Conservation (phyloP, 2,888 invertebrate species). For the Aspidiotus destructor region DNA sequence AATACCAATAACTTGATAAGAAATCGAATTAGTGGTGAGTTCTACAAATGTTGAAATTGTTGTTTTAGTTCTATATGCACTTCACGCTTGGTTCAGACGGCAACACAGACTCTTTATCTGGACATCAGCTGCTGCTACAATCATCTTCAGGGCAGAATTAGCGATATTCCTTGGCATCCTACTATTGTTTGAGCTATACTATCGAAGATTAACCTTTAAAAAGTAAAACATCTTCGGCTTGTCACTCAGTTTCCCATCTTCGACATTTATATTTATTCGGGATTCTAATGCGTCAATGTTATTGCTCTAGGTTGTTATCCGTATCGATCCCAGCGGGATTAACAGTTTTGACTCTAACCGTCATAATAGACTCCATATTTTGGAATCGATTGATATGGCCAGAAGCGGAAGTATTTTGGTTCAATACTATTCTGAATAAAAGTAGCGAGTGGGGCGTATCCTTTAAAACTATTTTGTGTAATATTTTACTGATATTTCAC, state of each 20-base stretch:
- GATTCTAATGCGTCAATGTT: constrained; percentile 1
- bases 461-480: constrained; percentile 45
- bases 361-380: constrained; percentile 80
- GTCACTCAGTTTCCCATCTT: constrained; percentile 10
- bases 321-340: constrained; percentile 62
- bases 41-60: neutral
- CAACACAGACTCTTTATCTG: constrained; percentile 65
- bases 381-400: constrained; percentile 91
- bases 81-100: constrained; percentile 73
- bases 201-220: constrained; percentile 51
- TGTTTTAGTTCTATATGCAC: constrained; percentile 56
- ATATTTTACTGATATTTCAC: too few species aligned
- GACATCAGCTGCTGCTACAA: constrained; percentile 74
- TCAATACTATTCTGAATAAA: constrained; percentile 85
- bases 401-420: constrained; percentile 94
- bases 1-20: neutral
- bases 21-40: neutral
- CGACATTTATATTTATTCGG: constrained; percentile 6
- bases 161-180: constrained; percentile 76
- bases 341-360: constrained; percentile 57
- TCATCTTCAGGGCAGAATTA: constrained; percentile 85
- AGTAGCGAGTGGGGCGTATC: constrained; percentile 96
- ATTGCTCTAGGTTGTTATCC: constrained; percentile 54
- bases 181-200: constrained; percentile 66
- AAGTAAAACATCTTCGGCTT: constrained; percentile 18